A percentile compares a stretch with the other conserved stretches of the same genome.
Conservation (phyloP, 1,140 invertebrate species). For the Hermetia illucens region DNA sequence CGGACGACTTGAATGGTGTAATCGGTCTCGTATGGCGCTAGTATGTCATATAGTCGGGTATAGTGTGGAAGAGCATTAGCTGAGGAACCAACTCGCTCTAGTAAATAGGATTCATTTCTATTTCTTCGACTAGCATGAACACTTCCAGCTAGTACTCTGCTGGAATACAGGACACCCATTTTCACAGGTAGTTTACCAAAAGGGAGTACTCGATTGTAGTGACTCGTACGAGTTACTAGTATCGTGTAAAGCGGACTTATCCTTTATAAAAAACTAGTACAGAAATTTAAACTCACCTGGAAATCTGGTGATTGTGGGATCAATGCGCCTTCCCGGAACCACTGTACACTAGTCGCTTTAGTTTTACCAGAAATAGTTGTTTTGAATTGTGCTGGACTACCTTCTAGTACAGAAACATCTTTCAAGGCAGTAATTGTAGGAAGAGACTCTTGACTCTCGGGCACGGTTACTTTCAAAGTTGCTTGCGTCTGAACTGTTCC, state of each 20-base stretch:
- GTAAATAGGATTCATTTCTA: too few relatives aligned
- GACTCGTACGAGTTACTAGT: too few relatives aligned
- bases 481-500: slow-evolving; percentile 67
- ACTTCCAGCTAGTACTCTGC: too few relatives aligned
- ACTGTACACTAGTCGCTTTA: slow-evolving; percentile 59
- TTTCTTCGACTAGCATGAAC: too few relatives aligned
- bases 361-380: slow-evolving; percentile 67
- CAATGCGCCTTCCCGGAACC: slow-evolving; percentile 77
- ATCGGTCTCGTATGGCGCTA: too few relatives aligned
- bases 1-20: too few relatives aligned
- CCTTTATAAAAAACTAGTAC: slow-evolving; percentile 5
- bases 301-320: slow-evolving; percentile 85
- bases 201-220: too few relatives aligned
- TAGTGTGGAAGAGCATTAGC: too few relatives aligned
- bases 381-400: slow-evolving; percentile 75
- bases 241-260: neutral
- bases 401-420: slow-evolving; percentile 71
- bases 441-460: slow-evolving; percentile 60
- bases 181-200: too few relatives aligned
- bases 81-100: too few relatives aligned
- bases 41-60: too few relatives aligned
- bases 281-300: slow-evolving; percentile 45
- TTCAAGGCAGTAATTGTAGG: slow-evolving; percentile 65
- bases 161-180: too few relatives aligned
- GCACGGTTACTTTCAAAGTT: slow-evolving; percentile 61